Percentiles rank a stretch among this genome's conserved stretches.
Conservation (phyloP, 1,140 invertebrate genomes). For the Andricus grossulariae region DNA sequence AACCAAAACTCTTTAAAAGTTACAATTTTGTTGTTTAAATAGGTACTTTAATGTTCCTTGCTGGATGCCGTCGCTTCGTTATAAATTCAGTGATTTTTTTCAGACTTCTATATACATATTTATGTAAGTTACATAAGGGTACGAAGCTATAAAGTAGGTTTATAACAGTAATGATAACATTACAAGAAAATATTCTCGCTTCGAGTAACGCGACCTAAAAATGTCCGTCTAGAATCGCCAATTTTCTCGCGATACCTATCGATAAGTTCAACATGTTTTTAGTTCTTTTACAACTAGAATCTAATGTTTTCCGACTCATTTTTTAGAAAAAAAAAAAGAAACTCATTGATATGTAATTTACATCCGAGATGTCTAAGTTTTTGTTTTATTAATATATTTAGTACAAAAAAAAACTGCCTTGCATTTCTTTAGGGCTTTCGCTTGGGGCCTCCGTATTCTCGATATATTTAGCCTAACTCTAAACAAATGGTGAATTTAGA, state of each 20-base stretch:
- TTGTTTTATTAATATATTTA: slow-evolving; percentile 29
- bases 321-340: neutral
- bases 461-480: too few relatives aligned
- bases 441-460: too few relatives aligned
- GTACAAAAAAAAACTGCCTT: neutral
- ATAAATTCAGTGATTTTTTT: slow-evolving; percentile 63
- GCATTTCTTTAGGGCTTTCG: too few relatives aligned
- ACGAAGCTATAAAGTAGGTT: slow-evolving; percentile 40
- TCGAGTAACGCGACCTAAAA: slow-evolving; percentile 15
- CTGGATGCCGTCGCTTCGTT: slow-evolving; percentile 68
- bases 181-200: slow-evolving; percentile 33
- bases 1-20: slow-evolving; percentile 61
- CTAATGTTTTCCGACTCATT: slow-evolving; percentile 6
- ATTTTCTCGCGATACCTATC: slow-evolving; percentile 23
- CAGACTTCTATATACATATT: slow-evolving; percentile 46
- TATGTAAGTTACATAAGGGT: slow-evolving; percentile 53
- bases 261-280: slow-evolving; percentile 8
- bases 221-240: slow-evolving; percentile 21
- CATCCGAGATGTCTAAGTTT: slow-evolving; percentile 14
- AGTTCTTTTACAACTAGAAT: slow-evolving; percentile 17
- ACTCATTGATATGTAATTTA: slow-evolving; percentile 17
- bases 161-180: slow-evolving; percentile 48
- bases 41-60: slow-evolving; percentile 71
- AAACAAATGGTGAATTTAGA: too few relatives aligned
- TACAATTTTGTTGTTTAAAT: slow-evolving; percentile 70